A percentile compares a stretch with the other conserved stretches of the same genome.
These are phyloP conservation scores for Erynnis tages DNA, from an alignment of 2,888 invertebrate species.

Conservation along the genomic window DNA sequence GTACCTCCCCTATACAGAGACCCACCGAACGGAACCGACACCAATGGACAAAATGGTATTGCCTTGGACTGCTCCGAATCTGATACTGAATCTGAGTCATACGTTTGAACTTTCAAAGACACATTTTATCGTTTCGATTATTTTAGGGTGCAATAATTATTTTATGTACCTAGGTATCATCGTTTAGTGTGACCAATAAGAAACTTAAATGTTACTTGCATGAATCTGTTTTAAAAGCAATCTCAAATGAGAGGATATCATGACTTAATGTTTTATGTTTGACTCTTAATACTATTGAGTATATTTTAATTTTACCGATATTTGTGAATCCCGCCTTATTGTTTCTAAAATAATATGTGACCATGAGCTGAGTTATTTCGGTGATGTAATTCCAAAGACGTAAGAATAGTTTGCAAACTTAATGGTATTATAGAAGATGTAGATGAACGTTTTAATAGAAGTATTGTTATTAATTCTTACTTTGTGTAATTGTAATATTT, in stretches of 20 bases:
- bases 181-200: background rate
- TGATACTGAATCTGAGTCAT: slow-evolving; percentile 77
- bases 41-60: slow-evolving; percentile 59
- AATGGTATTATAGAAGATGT: slow-evolving; percentile 52
- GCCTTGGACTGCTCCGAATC: slow-evolving; percentile 74
- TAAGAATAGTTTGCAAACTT: slow-evolving; percentile 74
- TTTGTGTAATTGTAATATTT: slow-evolving; percentile 32
- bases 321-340: slow-evolving; percentile 73
- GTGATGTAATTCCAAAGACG: slow-evolving; percentile 81
- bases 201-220: background rate
- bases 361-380: slow-evolving; percentile 78
- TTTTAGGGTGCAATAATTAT: slow-evolving; percentile 32
- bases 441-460: slow-evolving; percentile 29
- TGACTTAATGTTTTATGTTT: slow-evolving; percentile 7
- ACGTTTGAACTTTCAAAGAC: slow-evolving; percentile 51
- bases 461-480: slow-evolving; percentile 27
- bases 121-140: slow-evolving; percentile 25
- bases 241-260: slow-evolving; percentile 3
- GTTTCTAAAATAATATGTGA: slow-evolving; percentile 60
- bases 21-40: slow-evolving; percentile 61
- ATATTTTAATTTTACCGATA: slow-evolving; percentile 42
- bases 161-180: slow-evolving; percentile 3
- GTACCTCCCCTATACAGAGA: slow-evolving; percentile 72
- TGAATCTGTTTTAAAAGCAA: slow-evolving; percentile 12
- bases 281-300: slow-evolving; percentile 28